These are phyloP conservation scores for Xyliphius kryptos DNA, from an alignment of 2,113 vertebrate species.

Conservation along the genomic window DNA sequence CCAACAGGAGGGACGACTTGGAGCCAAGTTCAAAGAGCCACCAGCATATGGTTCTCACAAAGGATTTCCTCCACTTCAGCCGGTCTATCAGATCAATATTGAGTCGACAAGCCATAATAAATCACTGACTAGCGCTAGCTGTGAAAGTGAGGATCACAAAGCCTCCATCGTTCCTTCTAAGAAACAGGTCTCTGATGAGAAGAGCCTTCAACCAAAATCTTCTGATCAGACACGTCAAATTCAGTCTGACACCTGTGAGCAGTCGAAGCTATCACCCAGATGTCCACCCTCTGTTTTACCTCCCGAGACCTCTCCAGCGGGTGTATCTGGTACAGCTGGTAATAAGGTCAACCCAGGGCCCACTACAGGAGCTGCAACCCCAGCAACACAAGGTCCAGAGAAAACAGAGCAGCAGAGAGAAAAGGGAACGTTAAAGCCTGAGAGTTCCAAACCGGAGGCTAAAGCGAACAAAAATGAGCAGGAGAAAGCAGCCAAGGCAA, in stretches of 20 bases:
- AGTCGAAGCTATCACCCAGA: conserved; percentile 39
- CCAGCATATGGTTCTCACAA: conserved; percentile 48
- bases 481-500: conserved; percentile 59
- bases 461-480: conserved; percentile 42
- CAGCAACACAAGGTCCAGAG: conserved; percentile 34
- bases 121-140: conserved; percentile 10
- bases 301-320: conserved; percentile 38
- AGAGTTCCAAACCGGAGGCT: conserved; percentile 46
- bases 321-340: background rate
- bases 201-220: conserved; percentile 2
- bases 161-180: background rate
- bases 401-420: conserved; percentile 42
- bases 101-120: conserved; percentile 43
- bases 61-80: conserved; percentile 49
- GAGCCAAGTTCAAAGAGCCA: conserved; percentile 47
- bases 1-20: conserved; percentile 46
- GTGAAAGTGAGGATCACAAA: conserved; percentile 25
- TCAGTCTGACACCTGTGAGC: conserved; percentile 33
- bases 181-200: conserved; percentile 11
- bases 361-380: conserved; percentile 34
- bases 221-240: conserved; percentile 13
- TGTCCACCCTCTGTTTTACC: conserved; percentile 39
- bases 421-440: conserved; percentile 52
- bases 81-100: conserved; percentile 63
- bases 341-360: conserved; percentile 41